A percentile compares a stretch with the other conserved stretches of the same genome.
phyloP scores from a whole-genome alignment of 2,113 vertebrate species.

The Podocnemis expansa region DNA sequence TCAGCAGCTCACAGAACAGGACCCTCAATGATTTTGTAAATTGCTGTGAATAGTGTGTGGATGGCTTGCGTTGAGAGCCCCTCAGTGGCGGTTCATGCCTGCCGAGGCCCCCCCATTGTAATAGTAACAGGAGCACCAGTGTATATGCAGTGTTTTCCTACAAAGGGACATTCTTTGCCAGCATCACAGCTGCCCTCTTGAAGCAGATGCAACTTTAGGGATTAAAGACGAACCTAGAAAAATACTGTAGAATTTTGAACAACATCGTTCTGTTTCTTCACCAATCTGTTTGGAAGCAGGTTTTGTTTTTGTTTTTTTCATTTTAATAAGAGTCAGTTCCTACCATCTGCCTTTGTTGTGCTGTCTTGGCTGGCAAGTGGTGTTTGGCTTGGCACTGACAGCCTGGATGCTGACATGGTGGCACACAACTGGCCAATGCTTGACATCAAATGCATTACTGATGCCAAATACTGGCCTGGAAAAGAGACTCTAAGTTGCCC shows the following conservation, averaged over 20 bases:
- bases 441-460: neutral
- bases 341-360: constrained; percentile 43
- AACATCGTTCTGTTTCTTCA: neutral
- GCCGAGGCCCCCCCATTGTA: neutral
- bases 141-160: neutral
- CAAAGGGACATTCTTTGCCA: neutral
- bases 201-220: constrained; percentile 38
- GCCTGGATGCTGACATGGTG: neutral
- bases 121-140: neutral
- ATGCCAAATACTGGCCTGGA: neutral
- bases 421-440: neutral
- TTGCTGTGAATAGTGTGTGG: neutral
- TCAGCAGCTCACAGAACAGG: neutral
- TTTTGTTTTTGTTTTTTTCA: neutral
- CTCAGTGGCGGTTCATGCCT: neutral
- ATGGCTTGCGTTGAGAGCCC: neutral
- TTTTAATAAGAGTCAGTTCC: neutral
- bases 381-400: neutral
- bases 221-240: constrained; percentile 15
- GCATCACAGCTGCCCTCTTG: neutral
- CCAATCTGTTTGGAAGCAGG: neutral
- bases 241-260: neutral
- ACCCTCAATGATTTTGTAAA: neutral
- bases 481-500: neutral
- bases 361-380: neutral